phyloP scores from a whole-genome alignment of 2,888 invertebrate genomes.

The Rotaria macrura region DNA sequence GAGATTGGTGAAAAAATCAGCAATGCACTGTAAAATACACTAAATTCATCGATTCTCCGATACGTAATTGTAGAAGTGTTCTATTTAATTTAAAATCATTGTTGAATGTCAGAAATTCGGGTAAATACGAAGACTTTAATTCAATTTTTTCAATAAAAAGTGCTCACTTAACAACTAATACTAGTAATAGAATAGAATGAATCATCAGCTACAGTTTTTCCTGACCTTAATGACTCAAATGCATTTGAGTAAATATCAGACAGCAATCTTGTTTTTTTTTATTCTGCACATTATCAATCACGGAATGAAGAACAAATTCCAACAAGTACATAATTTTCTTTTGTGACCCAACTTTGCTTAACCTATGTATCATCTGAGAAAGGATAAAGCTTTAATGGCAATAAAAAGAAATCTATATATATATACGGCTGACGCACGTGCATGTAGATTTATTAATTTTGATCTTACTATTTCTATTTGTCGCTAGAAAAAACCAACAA shows the following conservation, averaged over 20 bases:
- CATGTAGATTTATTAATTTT: no score
- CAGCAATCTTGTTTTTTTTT: background rate
- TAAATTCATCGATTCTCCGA: no score
- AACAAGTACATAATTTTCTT: background rate
- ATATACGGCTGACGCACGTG: no score
- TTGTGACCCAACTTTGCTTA: background rate
- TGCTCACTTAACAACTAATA: background rate
- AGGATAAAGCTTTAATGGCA: fast-evolving
- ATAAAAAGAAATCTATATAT: no score
- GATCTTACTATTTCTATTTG: no score
- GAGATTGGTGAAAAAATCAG: background rate
- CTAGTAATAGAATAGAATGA: background rate
- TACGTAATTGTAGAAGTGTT: no score
- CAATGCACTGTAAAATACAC: background rate
- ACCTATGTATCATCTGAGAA: background rate
- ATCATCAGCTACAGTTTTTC: background rate
- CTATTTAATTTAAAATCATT: background rate
- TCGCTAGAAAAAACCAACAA: no score
- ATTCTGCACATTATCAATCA: background rate
- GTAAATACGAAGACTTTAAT: background rate
- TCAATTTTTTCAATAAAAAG: background rate
- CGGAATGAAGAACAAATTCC: background rate
- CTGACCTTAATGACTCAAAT: background rate
- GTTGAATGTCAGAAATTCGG: background rate
- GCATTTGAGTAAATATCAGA: background rate